Percentiles rank a stretch among this genome's conserved stretches.
phyloP scores from a whole-genome alignment of 2,797 vertebrate species.

The Scarus forsteni region DNA sequence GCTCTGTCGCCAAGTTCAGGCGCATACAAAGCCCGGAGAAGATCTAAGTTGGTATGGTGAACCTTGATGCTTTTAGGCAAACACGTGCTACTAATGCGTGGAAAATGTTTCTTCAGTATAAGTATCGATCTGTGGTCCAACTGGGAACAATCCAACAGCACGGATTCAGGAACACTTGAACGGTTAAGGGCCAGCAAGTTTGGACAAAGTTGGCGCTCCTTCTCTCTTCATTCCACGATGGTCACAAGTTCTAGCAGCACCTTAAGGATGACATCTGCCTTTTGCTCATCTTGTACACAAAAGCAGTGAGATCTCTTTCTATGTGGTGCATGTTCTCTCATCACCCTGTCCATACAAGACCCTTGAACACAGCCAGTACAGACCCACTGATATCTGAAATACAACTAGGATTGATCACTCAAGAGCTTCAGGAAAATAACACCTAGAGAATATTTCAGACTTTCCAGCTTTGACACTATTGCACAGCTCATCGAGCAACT shows the following conservation, averaged over 20 bases:
- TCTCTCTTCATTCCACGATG: constrained; percentile 4
- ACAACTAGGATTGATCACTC: constrained; percentile 38
- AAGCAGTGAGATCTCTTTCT: constrained; percentile 32
- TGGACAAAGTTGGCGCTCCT: background rate
- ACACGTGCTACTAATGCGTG: constrained; percentile 20
- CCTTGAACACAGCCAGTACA: constrained; percentile 27
- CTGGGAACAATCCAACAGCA: constrained; percentile 13
- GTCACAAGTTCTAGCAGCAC: constrained; percentile 20
- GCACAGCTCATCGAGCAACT: constrained; percentile 35
- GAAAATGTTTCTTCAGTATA: background rate
- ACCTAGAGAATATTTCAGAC: constrained; percentile 43
- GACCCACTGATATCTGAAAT: constrained; percentile 61
- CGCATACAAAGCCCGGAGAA: constrained; percentile 5
- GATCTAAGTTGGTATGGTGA: background rate
- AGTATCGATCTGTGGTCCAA: constrained; percentile 14
- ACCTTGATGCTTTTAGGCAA: constrained; percentile 7
- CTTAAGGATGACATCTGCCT: constrained; percentile 8
- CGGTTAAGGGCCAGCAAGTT: background rate
- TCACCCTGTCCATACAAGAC: constrained; percentile 55
- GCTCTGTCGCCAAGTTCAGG: background rate
- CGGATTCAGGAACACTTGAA: background rate
- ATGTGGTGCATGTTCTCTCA: constrained; percentile 43
- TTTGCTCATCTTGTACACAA: constrained; percentile 22
- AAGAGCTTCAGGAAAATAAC: constrained; percentile 41
- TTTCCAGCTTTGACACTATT: constrained; percentile 29